Percentiles rank a stretch among this genome's conserved stretches.
phyloP scores from a whole-genome alignment of 2,888 invertebrate genomes.

The Protula sp. region DNA sequence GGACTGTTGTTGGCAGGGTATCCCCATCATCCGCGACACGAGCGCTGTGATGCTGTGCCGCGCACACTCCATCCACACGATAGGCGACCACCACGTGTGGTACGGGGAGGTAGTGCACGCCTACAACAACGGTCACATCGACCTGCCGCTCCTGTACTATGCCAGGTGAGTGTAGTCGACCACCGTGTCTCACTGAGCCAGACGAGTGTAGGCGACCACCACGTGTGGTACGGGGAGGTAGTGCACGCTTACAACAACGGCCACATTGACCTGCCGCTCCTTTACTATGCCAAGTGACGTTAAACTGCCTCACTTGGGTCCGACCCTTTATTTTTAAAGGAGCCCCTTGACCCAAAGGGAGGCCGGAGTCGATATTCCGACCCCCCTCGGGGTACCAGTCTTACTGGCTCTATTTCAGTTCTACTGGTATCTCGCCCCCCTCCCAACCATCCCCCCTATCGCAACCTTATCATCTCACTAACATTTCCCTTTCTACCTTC shows the following conservation, averaged over 20 bases:
- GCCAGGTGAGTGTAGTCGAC: conserved; percentile 38
- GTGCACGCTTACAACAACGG: conserved; percentile 28
- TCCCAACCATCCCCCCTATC: no score
- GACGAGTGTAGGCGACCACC: conserved; percentile 50
- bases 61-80: conserved; percentile 34
- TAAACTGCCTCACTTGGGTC: no score
- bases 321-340: no score
- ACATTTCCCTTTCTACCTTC: no score
- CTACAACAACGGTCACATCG: conserved; percentile 25
- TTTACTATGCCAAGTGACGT: conserved; percentile 44
- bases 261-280: conserved; percentile 33
- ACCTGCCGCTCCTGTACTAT: conserved; percentile 43
- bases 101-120: conserved; percentile 42
- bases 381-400: no score
- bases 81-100: conserved; percentile 51
- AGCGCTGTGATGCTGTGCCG: conserved; percentile 44
- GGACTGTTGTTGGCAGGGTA: no score
- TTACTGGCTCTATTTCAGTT: no score
- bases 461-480: no score
- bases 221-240: conserved; percentile 49
- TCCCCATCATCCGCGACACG: conserved; percentile 40
- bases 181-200: no score
- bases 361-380: no score
- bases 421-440: no score
- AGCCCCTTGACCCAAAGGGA: no score